Conservation (phyloP, 2,797 vertebrate species). For the Bovichtus diacanthus region DNA sequence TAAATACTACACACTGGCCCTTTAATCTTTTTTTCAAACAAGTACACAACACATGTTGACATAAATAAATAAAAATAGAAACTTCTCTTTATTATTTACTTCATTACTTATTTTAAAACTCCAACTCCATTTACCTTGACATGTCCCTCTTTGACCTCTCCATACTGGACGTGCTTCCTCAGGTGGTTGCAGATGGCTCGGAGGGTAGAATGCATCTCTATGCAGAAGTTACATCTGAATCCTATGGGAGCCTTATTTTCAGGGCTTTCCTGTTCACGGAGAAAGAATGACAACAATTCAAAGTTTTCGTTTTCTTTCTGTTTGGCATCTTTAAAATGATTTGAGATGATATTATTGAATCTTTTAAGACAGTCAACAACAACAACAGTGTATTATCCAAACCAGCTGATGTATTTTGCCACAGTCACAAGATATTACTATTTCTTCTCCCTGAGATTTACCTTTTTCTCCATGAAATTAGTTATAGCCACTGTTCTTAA, state of each 20-base stretch:
- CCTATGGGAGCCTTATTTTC: constrained; percentile 86
- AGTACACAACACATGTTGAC: not conserved
- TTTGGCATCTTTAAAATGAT: not conserved
- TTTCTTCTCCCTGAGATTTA: not conserved
- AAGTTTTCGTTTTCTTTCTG: not conserved
- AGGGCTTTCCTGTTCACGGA: constrained; percentile 69
- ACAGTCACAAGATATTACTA: not conserved
- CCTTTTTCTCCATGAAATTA: constrained; percentile 2
- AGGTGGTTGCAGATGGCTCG: constrained; percentile 99
- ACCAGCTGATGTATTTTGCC: constrained; percentile 9
- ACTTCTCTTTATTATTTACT: no score
- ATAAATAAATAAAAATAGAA: not conserved
- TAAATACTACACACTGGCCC: no score
- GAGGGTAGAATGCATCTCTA: constrained; percentile 96
- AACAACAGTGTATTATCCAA: not conserved
- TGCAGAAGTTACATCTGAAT: constrained; percentile 98
- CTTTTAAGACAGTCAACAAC: not conserved
- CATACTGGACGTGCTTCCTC: constrained; percentile 96
- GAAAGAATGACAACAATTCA: not conserved
- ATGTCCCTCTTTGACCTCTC: constrained; percentile 90
- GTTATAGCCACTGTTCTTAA: not conserved
- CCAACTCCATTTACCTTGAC: constrained; percentile 78
- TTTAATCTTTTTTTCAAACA: no score
- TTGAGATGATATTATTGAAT: not conserved
- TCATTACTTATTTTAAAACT: not conserved